Percentiles rank a stretch among this genome's conserved stretches.
Conservation (phyloP, 2,113 vertebrate genomes). For the Brachionichthys hirsutus region DNA sequence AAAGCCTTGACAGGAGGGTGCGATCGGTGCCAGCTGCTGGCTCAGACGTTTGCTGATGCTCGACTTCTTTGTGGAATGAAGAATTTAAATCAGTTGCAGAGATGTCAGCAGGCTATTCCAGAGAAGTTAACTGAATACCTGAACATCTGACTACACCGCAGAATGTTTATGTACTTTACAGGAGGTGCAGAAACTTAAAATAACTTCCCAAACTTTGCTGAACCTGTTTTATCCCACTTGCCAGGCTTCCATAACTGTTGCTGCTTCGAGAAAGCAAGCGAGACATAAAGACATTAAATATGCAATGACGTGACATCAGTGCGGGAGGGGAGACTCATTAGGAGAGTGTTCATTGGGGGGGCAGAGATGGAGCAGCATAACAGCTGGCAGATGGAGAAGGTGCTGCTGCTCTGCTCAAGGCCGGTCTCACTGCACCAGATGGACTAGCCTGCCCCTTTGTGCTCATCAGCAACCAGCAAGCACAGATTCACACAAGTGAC, state of each 20-base stretch:
- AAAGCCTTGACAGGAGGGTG: constrained; percentile 38
- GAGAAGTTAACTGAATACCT: constrained; percentile 6
- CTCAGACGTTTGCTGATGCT: constrained; percentile 52
- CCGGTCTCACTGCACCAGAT: constrained; percentile 61
- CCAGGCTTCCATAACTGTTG: no score
- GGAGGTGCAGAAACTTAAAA: no score
- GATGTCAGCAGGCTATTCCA: constrained; percentile 39
- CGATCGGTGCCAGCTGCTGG: constrained; percentile 20
- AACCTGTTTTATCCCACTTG: no score
- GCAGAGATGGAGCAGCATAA: constrained; percentile 30
- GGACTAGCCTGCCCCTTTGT: constrained; percentile 46
- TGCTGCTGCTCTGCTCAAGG: constrained; percentile 22
- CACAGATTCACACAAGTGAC: not conserved
- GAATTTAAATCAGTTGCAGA: constrained; percentile 21
- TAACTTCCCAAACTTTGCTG: no score
- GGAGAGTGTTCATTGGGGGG: constrained; percentile 29
- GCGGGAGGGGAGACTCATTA: constrained; percentile 7
- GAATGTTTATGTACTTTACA: constrained; percentile 14
- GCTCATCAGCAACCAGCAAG: constrained; percentile 43
- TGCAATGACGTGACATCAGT: constrained; percentile 14
- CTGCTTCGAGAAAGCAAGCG: not conserved
- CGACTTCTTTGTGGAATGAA: constrained; percentile 30
- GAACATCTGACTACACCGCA: constrained; percentile 23
- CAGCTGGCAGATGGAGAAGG: constrained; percentile 56
- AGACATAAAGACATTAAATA: constrained; percentile 39